phyloP scores from a whole-genome alignment of 2,113 vertebrate genomes.

The Larimichthys polyactis region DNA sequence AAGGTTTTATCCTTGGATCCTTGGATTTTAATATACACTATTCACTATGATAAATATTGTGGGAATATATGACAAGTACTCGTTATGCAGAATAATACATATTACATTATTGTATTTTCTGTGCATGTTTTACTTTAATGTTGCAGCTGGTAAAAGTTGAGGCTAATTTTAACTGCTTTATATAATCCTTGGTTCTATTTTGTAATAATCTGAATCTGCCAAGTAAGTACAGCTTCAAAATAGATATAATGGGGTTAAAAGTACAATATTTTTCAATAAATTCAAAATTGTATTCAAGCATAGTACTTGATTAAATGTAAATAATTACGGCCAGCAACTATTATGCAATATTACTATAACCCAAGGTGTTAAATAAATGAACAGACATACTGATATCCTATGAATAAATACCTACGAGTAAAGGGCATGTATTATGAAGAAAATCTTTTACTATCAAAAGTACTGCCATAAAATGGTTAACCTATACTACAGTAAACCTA shows the following conservation, averaged over 20 bases:
- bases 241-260: background rate
- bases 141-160: background rate
- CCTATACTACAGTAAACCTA: too few species aligned
- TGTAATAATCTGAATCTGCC: background rate
- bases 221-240: background rate
- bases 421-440: too few species aligned
- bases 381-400: too few species aligned
- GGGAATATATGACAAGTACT: background rate
- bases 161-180: background rate
- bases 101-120: background rate
- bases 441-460: too few species aligned
- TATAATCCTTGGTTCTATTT: background rate
- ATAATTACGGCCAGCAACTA: too few species aligned
- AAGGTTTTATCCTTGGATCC: background rate
- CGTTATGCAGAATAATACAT: background rate
- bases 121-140: background rate
- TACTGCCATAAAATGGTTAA: too few species aligned
- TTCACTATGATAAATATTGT: background rate
- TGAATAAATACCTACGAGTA: too few species aligned
- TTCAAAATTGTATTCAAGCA: too few species aligned
- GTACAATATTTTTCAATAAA: background rate
- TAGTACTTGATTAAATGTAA: too few species aligned
- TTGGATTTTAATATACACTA: background rate
- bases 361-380: too few species aligned
- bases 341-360: too few species aligned